Evolutionary conservation across 2,113 vertebrate genomes (phyloP), one percentile per base, ranked within the genome.

Genomic region (Crotalus viridis): DNA sequence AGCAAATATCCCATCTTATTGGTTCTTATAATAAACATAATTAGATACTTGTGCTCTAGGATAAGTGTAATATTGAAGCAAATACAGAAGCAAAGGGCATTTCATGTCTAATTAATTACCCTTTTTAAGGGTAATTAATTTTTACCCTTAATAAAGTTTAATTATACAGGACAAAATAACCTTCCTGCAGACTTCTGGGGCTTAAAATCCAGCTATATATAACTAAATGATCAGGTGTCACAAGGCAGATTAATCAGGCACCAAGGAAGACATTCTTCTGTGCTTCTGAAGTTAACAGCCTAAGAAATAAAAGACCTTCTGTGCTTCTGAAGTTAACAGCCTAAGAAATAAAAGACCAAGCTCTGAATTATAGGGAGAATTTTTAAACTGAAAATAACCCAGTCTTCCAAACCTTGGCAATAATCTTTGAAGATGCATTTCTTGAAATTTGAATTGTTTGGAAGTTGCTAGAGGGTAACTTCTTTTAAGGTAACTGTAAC

Each of bases 151-250:
- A 24, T 21, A 61, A 52, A 87, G 5, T 87, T 87, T 52, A 59
- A 21, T 28, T 88, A 43, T 43, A n/a, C 15, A 24, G 52, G 61
- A 48, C 74, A 46, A 93, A 93, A 88, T 24, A 51, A 46, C 55
- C 89, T 43, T 57, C 89, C 92, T 92, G 94, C 5, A 93, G 92
- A 93, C 56, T 48, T 48, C 85, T 54, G 13, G 6, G 3, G 57
- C 3, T 0, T 93, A 81, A 94, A 91, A 89, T 93, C 74, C 28
- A 52, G 33, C 8, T 51, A 87, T 51, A 51, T 51, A 48, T 12
- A 85, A 19, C 39, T 22, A 87, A 48, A 51, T 87, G 43, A 21
- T 54, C 54, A n/a, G 3, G 28, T 52, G 55, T 88, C 52, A 88
- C n/a, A 55, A 33, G 15, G n/a, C 51, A 56, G 87, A 56, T 39